Percentiles rank a stretch among this genome's conserved stretches.
Evolutionary conservation across 2,797 vertebrate genomes (phyloP).

Genomic region (Peromyscus melanophrys): DNA sequence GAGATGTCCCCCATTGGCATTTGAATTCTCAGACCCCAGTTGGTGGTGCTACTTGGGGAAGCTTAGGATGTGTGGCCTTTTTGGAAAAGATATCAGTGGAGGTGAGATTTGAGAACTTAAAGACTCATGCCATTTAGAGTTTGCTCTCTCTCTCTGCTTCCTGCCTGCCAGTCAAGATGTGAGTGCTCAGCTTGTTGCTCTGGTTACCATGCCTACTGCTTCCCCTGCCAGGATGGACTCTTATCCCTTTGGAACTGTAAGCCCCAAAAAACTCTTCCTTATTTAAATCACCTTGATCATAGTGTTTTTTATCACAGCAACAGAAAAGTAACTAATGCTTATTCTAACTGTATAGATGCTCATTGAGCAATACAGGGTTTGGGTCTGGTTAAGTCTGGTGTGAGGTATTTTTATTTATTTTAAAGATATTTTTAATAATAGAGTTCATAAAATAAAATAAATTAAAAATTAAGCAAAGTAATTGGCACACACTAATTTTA

Average conservation of each 20-base stretch:
- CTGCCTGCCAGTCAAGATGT: neutral
- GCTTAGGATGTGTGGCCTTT: neutral
- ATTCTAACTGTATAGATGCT: neutral
- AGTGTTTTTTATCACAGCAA: neutral
- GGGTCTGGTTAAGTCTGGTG: neutral
- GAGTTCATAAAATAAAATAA: neutral
- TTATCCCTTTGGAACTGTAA: neutral
- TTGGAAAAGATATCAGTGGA: neutral
- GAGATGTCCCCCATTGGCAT: neutral
- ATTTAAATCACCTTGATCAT: neutral
- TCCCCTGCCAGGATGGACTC: neutral
- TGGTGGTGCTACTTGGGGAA: neutral
- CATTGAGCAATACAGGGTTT: neutral
- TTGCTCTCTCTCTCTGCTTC: neutral
- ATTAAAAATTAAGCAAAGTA: neutral
- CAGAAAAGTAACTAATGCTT: neutral
- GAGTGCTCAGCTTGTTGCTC: neutral
- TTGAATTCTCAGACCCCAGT: neutral
- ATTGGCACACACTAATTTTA: neutral
- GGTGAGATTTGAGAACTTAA: neutral
- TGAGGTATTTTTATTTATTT: neutral
- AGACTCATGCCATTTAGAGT: neutral
- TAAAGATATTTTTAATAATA: neutral
- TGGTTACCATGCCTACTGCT: neutral
- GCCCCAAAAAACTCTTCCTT: neutral